Conservation (phyloP, 2,888 invertebrate genomes). For the Bembecia ichneumoniformis region DNA sequence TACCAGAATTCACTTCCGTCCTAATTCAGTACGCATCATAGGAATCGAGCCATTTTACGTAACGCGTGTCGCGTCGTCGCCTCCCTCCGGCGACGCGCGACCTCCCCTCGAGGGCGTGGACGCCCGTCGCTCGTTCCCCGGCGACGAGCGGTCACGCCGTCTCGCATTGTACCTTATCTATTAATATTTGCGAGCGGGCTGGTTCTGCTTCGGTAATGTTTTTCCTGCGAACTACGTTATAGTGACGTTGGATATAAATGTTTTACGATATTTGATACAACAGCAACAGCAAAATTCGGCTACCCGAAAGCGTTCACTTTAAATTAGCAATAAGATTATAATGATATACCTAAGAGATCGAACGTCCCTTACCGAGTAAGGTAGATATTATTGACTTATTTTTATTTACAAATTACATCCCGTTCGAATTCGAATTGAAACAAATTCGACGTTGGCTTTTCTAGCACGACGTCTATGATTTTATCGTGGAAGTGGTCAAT, state of each 20-base stretch:
- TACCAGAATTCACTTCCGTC: constrained; percentile 73
- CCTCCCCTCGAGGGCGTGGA: constrained; percentile 8
- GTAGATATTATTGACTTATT: constrained; percentile 61
- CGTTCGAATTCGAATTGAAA: constrained; percentile 13
- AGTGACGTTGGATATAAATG: constrained; percentile 12
- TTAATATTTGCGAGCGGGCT: constrained; percentile 47
- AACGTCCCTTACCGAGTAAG: constrained; percentile 73
- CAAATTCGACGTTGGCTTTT: constrained; percentile 46
- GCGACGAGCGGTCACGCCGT: constrained; percentile 15
- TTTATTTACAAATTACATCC: constrained; percentile 59
- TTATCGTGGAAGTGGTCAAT: constrained; percentile 68
- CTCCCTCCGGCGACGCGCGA: constrained; percentile 23
- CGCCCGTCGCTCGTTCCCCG: constrained; percentile 24
- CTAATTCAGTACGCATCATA: constrained; percentile 71
- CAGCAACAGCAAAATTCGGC: constrained; percentile 39
- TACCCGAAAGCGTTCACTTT: constrained; percentile 53
- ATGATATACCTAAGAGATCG: constrained; percentile 69
- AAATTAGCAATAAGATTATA: constrained; percentile 66
- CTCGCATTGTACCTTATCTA: constrained; percentile 7
- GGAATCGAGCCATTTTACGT: constrained; percentile 73
- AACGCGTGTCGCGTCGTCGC: constrained; percentile 43
- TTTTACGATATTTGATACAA: constrained; percentile 9
- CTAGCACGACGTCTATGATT: constrained; percentile 65
- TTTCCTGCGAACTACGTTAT: constrained; percentile 43
- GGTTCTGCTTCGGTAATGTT: constrained; percentile 62